phyloP scores from a whole-genome alignment of 2,113 vertebrate species.

The Chelonoidis abingdonii region DNA sequence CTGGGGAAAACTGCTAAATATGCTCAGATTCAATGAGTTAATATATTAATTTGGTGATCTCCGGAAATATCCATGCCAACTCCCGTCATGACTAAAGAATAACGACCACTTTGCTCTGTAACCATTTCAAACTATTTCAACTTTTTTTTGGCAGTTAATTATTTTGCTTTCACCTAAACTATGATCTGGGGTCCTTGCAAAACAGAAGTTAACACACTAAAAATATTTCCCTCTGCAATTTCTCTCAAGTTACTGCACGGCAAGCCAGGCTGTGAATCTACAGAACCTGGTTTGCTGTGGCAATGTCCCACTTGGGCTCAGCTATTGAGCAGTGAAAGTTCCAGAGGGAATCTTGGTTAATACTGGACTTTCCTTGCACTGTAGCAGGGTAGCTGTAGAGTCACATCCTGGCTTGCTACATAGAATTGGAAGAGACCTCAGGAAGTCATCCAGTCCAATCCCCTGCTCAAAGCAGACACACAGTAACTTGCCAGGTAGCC shows the following conservation, averaged over 20 bases:
- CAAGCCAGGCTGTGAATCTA: not conserved
- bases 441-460: too few species aligned
- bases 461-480: too few species aligned
- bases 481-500: not conserved
- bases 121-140: not conserved
- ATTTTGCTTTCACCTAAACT: not conserved
- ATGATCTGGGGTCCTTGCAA: not conserved
- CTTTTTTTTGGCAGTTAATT: not conserved
- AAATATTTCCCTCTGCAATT: not conserved
- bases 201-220: not conserved
- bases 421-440: too few species aligned
- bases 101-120: not conserved
- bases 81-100: not conserved
- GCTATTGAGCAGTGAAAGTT: not conserved
- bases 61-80: not conserved
- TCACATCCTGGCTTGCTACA: not conserved
- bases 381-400: not conserved
- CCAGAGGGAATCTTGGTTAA: not conserved
- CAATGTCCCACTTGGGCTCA: not conserved
- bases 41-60: not conserved
- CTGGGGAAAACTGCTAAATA: not conserved
- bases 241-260: not conserved
- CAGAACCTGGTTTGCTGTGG: fast-evolving
- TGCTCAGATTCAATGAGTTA: not conserved
- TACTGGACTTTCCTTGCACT: not conserved